These are phyloP conservation scores for Eupithecia dodoneata DNA, from an alignment of 2,888 invertebrate species.

Conservation along the genomic window DNA sequence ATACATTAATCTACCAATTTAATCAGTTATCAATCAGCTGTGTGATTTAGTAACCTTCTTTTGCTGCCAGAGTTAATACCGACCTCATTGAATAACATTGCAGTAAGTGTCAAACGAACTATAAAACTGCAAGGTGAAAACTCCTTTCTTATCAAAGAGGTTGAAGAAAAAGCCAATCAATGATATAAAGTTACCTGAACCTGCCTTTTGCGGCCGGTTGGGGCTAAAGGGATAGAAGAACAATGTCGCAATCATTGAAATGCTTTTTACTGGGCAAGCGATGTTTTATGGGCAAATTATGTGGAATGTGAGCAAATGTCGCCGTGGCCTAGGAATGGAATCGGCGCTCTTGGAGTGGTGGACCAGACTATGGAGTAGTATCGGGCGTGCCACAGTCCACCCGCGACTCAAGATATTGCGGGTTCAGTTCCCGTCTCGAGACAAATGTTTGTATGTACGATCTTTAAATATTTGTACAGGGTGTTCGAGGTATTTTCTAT, in stretches of 20 bases:
- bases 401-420: too few species aligned
- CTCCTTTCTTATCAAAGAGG: slow-evolving; percentile 17
- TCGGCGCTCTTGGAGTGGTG: slow-evolving; percentile 9
- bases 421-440: too few species aligned
- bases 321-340: slow-evolving; percentile 44
- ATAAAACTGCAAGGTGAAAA: slow-evolving; percentile 28
- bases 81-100: background rate
- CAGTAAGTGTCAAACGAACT: slow-evolving; percentile 16
- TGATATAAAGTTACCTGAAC: slow-evolving; percentile 9
- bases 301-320: slow-evolving; percentile 53
- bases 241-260: slow-evolving; percentile 50
- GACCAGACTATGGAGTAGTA: background rate
- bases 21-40: background rate
- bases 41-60: background rate
- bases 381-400: too few species aligned
- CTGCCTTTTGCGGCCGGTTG: slow-evolving; percentile 10
- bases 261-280: slow-evolving; percentile 54
- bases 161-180: slow-evolving; percentile 35
- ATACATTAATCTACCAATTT: background rate
- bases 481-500: too few species aligned
- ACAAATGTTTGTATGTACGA: too few species aligned
- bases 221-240: slow-evolving; percentile 45
- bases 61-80: background rate
- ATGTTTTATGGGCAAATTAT: slow-evolving; percentile 64
- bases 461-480: too few species aligned